Evolutionary conservation across 2,113 vertebrate genomes (phyloP).

Genomic region (Puma concolor): DNA sequence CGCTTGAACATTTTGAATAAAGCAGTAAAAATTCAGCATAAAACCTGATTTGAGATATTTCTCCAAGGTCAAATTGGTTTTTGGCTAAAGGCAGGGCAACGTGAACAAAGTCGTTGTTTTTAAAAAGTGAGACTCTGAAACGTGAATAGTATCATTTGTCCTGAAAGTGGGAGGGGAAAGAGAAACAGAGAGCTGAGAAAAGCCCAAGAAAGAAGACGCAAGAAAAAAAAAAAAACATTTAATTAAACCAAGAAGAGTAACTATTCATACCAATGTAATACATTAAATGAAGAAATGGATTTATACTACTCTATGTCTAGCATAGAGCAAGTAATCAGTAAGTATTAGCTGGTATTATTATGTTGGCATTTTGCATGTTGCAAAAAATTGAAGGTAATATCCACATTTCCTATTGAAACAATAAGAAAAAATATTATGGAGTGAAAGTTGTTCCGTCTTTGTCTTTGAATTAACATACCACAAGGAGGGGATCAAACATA

Average conservation of each 20-base stretch:
- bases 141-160: neutral
- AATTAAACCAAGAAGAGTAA: neutral
- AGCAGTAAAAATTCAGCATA: slow-evolving; percentile 41
- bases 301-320: neutral
- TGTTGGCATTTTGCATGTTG: neutral
- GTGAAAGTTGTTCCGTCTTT: neutral
- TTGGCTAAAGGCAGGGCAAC: neutral
- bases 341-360: neutral
- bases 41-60: slow-evolving; percentile 54
- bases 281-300: neutral
- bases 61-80: neutral
- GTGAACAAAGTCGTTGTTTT: neutral
- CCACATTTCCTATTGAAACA: neutral
- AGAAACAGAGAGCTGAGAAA: neutral
- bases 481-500: neutral
- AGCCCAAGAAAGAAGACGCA: neutral
- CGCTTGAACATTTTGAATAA: slow-evolving; percentile 44
- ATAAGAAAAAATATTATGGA: neutral
- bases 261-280: neutral
- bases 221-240: neutral
- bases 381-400: neutral
- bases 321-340: neutral
- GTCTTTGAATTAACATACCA: slow-evolving; percentile 3
- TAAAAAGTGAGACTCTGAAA: slow-evolving; percentile 15
- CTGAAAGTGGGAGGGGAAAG: neutral